A percentile compares a stretch with the other conserved stretches of the same genome.
These are phyloP conservation scores for Pammene aurita DNA, from an alignment of 2,888 invertebrate species.

Conservation along the genomic window DNA sequence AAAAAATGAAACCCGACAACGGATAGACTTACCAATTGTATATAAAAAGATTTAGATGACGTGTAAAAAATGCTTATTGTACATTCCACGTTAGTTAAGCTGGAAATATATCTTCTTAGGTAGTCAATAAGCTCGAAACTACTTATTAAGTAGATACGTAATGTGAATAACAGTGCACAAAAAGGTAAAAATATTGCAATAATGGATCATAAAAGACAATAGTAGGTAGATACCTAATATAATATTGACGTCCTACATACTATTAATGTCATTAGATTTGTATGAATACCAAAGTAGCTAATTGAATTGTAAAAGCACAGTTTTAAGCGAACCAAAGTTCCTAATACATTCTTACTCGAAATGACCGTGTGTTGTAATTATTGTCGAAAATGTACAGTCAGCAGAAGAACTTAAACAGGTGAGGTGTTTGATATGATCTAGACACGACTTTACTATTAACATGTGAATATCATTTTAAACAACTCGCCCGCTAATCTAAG, in stretches of 20 bases:
- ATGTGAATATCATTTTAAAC: too few relatives aligned
- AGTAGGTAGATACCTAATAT: neutral
- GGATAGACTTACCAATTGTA: too few relatives aligned
- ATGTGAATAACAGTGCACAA: constrained; percentile 33
- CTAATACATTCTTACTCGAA: constrained; percentile 53
- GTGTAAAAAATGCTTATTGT: constrained; percentile 45
- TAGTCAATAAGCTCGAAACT: constrained; percentile 24
- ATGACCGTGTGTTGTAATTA: constrained; percentile 1
- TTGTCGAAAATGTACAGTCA: neutral
- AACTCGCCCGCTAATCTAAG: too few relatives aligned
- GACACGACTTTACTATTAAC: too few relatives aligned
- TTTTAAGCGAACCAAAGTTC: constrained; percentile 66
- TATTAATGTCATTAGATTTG: constrained; percentile 5
- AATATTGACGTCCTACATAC: neutral
- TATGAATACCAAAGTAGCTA: constrained; percentile 67
- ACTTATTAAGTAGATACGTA: constrained; percentile 3
- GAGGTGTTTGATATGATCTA: too few relatives aligned
- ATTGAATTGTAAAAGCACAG: constrained; percentile 54
- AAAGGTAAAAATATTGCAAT: constrained; percentile 11
- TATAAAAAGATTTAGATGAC: neutral
- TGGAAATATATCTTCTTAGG: constrained; percentile 30
- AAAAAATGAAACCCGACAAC: neutral
- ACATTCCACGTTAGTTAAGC: constrained; percentile 27
- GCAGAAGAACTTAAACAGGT: too few relatives aligned
- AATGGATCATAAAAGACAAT: constrained; percentile 5